These are phyloP conservation scores for Pseudochromis fuscus DNA, from an alignment of 2,797 vertebrate genomes.

Conservation along the genomic window DNA sequence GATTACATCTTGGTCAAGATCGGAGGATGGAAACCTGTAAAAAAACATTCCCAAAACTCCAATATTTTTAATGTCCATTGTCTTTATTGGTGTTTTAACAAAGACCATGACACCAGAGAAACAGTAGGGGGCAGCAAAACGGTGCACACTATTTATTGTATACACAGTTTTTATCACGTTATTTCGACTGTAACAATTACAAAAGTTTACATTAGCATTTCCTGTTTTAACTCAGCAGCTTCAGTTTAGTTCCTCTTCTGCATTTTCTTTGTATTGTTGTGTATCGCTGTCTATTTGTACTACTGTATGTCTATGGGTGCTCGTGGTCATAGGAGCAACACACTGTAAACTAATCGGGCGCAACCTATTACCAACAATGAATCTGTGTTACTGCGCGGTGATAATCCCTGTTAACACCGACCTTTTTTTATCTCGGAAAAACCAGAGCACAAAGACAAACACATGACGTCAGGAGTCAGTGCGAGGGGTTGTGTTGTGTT, in stretches of 20 bases:
- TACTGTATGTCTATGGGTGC: not conserved
- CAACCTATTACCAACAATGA: conserved; percentile 29
- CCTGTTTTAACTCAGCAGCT: not conserved
- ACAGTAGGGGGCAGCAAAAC: no score
- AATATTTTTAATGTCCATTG: no score
- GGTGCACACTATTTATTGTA: no score
- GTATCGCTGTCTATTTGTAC: not conserved
- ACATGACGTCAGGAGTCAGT: not conserved
- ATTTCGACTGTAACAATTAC: not conserved
- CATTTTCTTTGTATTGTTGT: not conserved
- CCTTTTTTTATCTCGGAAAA: conserved; percentile 9
- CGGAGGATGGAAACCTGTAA: no score
- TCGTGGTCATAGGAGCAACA: not conserved
- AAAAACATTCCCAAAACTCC: no score
- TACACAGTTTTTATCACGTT: not conserved
- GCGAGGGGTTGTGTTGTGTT: not conserved
- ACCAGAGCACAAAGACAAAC: not conserved
- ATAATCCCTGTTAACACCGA: conserved; percentile 25
- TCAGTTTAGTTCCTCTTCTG: not conserved
- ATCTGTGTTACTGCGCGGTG: conserved; percentile 19
- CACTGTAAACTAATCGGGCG: conserved; percentile 23
- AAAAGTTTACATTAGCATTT: not conserved
- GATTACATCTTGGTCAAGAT: no score
- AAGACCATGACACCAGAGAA: no score
- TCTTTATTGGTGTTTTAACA: no score